These are phyloP conservation scores for Lerema accius DNA, from an alignment of 1,140 invertebrate genomes.

Conservation along the genomic window DNA sequence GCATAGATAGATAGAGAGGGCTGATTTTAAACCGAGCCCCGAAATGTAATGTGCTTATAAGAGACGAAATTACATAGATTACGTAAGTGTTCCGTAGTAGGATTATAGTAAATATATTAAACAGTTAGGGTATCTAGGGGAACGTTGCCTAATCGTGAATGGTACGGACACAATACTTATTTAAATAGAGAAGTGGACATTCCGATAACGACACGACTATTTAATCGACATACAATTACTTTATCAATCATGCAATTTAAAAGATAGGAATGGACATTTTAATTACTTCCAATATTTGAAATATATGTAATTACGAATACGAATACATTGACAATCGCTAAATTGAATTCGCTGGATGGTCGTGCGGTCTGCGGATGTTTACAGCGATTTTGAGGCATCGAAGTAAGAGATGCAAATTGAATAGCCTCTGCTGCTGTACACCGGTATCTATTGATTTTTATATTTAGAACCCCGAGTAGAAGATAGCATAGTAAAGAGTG, in stretches of 20 bases:
- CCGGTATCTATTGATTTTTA: conserved; percentile 14
- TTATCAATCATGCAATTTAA: conserved; percentile 49
- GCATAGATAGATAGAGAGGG: conserved; percentile 35
- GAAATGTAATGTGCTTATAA: conserved; percentile 11
- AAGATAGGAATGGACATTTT: conserved; percentile 58
- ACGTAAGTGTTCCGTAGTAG: conserved; percentile 14
- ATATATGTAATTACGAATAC: conserved; percentile 30
- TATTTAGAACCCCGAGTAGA: not conserved
- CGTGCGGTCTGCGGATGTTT: conserved; percentile 6
- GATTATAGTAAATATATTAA: conserved; percentile 18
- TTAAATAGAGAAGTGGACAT: conserved; percentile 51
- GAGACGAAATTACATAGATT: conserved; percentile 28
- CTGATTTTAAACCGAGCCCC: conserved; percentile 32
- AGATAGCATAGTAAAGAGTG: not conserved
- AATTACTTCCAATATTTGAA: conserved; percentile 41
- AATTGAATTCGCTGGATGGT: conserved; percentile 13
- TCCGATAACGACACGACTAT: conserved; percentile 57
- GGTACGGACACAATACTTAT: conserved; percentile 61
- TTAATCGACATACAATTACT: conserved; percentile 38
- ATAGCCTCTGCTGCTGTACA: conserved; percentile 24
- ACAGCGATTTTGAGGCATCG: conserved; percentile 20
- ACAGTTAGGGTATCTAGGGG: conserved; percentile 6
- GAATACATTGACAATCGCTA: conserved; percentile 27
- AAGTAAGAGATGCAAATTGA: conserved; percentile 16
- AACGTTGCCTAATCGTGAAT: conserved; percentile 43